These are phyloP conservation scores for Etheostoma perlongum DNA, from an alignment of 2,797 vertebrate species.

Conservation along the genomic window DNA sequence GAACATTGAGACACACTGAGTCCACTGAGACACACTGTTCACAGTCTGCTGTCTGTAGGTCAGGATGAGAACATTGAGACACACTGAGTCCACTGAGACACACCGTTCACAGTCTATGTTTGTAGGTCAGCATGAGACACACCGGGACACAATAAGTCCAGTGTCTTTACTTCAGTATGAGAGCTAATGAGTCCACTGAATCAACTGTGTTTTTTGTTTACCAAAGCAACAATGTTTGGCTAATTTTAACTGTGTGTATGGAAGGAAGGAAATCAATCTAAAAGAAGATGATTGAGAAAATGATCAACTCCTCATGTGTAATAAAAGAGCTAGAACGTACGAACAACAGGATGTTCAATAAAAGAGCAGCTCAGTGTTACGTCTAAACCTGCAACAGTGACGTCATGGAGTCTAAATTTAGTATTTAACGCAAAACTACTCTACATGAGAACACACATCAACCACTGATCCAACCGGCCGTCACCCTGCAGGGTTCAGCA, in stretches of 20 bases:
- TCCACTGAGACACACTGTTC: too few species aligned
- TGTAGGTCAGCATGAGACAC: too few species aligned
- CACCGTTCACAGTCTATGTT: too few species aligned
- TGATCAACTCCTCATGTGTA: too few species aligned
- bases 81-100: too few species aligned
- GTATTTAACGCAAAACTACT: constrained; percentile 7
- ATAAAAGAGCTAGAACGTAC: too few species aligned
- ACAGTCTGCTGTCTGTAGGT: too few species aligned
- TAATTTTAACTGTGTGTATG: background rate
- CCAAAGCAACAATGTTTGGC: background rate
- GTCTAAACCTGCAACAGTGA: background rate
- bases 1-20: too few species aligned
- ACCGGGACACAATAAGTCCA: too few species aligned
- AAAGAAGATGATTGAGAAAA: background rate
- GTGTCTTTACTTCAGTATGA: too few species aligned
- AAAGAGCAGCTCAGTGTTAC: background rate
- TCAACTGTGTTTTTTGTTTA: too few species aligned
- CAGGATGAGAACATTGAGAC: background rate
- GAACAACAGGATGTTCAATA: background rate
- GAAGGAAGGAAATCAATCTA: background rate
- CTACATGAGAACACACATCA: background rate
- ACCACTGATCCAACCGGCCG: background rate
- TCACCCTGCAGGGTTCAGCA: background rate
- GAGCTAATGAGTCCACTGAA: too few species aligned
- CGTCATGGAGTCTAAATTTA: constrained; percentile 7